Base-by-base conservation (phyloP, 1,140 invertebrate species). In the Aphelenchoides besseyi region DNA sequence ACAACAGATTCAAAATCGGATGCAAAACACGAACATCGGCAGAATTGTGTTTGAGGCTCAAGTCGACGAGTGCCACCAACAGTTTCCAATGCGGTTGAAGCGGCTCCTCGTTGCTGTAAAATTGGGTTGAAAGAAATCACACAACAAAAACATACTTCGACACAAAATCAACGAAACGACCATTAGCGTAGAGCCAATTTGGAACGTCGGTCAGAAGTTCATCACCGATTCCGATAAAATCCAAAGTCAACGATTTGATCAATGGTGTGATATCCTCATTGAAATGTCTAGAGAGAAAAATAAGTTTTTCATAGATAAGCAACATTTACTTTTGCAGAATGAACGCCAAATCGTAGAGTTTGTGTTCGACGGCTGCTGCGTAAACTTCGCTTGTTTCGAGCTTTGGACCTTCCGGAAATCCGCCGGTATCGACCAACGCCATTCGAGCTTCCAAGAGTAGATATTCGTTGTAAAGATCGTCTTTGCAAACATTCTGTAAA, bases 341-440 rank as follows among this genome's bases (percentile, higher is more conserved):
- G 32, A 78, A 79, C 2, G 76, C 77, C 72, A 79, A 68, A 23
- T 76, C 75, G 52, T 78, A 76, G 35, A 54, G 57, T 33, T 75
- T 79, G 66, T 76, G 74, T 23, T 52, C 71, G 36, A 76, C 41
- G 5, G 72, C 79, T 55, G 61, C 75, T 12, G 37, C 37, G 26
- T 79, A 29, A 62, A 76, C 68, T 28, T 81, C 75, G 12, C 41
- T 37, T 16, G 54, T 41, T 3, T 74, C 53, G 1, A 75, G 35
- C 33, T 70, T 70, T 18, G 75, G 75, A 23, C 79, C 72, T 28
- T 35, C 36, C 18, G 37, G 9, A 36, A 53, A 29, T 30, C 69
- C 72, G 18, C 41, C 63, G 41, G 8, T 1, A 37, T 79, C 71
- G 23, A 73, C 26, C 52, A 76, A 36, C 5, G 62, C 77, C 33